Evolutionary conservation across 2,113 vertebrate genomes (phyloP).

Genomic region (Phasianus colchicus): DNA sequence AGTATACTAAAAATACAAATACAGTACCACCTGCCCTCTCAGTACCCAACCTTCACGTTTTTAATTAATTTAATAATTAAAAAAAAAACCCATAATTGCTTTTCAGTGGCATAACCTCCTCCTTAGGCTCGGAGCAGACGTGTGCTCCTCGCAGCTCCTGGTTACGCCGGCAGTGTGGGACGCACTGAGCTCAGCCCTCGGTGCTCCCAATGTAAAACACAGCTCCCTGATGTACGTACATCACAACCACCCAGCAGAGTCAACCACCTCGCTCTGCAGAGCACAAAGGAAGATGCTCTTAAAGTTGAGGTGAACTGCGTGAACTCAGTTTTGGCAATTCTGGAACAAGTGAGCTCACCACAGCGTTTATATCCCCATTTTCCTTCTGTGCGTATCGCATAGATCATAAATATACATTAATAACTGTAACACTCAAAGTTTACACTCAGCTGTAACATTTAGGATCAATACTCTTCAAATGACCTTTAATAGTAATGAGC

Average conservation of each 20-base stretch:
- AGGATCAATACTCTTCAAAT: conserved; percentile 75
- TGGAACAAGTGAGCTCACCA: conserved; percentile 55
- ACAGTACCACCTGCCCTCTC: background rate
- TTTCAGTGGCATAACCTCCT: conserved; percentile 5
- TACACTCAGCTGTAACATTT: conserved; percentile 70
- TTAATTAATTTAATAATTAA: background rate
- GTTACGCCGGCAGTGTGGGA: background rate
- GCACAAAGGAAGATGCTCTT: background rate
- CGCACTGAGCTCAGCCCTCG: background rate
- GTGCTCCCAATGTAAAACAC: background rate
- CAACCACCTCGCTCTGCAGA: background rate
- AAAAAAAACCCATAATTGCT: background rate
- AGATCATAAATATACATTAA: conserved; percentile 73
- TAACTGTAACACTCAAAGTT: conserved; percentile 71
- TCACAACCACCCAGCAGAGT: background rate
- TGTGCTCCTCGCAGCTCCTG: background rate
- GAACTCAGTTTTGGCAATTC: conserved; percentile 30
- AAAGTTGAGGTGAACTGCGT: background rate
- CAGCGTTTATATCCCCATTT: conserved; percentile 60
- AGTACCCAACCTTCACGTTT: background rate
- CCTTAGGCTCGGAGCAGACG: background rate
- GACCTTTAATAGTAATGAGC: conserved; percentile 74
- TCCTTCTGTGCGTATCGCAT: conserved; percentile 46
- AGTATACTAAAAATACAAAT: conserved; percentile 18
- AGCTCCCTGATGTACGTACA: background rate